phyloP scores from a whole-genome alignment of 2,888 invertebrate species.

The Dynastes tityus region DNA sequence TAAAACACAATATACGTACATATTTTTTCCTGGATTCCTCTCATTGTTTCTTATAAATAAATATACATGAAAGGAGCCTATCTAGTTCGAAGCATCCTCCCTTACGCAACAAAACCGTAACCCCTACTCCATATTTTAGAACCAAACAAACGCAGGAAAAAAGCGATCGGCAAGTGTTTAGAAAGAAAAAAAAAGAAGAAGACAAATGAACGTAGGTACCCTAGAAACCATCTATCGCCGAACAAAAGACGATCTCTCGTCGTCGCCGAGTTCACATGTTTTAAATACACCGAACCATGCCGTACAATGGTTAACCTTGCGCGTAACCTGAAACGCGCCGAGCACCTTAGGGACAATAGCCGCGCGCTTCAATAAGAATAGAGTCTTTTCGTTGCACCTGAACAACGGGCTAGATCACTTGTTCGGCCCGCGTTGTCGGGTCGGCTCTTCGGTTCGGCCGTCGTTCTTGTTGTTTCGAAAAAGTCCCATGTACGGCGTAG shows the following conservation, averaged over 20 bases:
- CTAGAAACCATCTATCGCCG: conserved; percentile 60
- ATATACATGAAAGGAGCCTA: background rate
- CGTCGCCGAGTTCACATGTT: conserved; percentile 62
- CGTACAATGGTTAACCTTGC: conserved; percentile 64
- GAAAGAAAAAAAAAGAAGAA: conserved; percentile 52
- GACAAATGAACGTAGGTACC: conserved; percentile 60
- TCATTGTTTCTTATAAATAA: too few relatives aligned
- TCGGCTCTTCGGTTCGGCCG: too few relatives aligned
- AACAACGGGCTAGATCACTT: conserved; percentile 61
- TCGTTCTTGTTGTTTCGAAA: conserved; percentile 25
- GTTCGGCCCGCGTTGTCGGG: conserved; percentile 57
- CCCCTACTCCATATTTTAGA: conserved; percentile 56
- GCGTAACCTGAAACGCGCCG: conserved; percentile 66
- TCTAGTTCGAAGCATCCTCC: too few relatives aligned
- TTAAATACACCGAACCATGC: conserved; percentile 59
- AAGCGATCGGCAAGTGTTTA: conserved; percentile 63
- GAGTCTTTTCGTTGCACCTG: conserved; percentile 6
- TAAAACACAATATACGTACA: too few relatives aligned
- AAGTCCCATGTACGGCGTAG: conserved; percentile 1
- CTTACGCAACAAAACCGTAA: background rate
- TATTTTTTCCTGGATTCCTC: too few relatives aligned
- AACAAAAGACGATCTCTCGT: conserved; percentile 61
- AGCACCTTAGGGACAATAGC: background rate
- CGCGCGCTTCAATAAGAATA: background rate
- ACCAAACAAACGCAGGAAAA: conserved; percentile 59